These are phyloP conservation scores for Phataginus tetradactyla DNA, from an alignment of 2,797 vertebrate species.

Conservation along the genomic window DNA sequence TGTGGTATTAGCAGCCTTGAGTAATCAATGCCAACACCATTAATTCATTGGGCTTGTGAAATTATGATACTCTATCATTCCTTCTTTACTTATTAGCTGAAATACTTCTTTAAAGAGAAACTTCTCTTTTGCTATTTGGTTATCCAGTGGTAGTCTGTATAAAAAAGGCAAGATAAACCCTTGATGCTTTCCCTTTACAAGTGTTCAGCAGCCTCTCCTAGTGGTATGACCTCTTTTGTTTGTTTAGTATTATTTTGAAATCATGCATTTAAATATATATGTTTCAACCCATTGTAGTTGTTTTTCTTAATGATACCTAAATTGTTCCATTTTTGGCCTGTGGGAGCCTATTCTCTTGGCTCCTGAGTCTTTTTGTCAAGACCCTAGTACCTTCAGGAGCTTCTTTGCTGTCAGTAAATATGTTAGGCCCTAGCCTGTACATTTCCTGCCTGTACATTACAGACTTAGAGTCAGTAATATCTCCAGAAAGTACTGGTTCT, in stretches of 20 bases:
- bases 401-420: not conserved
- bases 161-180: not conserved
- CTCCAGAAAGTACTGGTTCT: not conserved
- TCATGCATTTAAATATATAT: not conserved
- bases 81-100: not conserved
- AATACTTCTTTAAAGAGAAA: constrained; percentile 30
- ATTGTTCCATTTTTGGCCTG: not conserved
- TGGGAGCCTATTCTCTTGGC: not conserved
- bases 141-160: not conserved
- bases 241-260: constrained; percentile 24
- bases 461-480: not conserved
- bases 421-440: not conserved
- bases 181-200: not conserved
- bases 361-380: not conserved
- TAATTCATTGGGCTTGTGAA: not conserved
- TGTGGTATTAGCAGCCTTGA: not conserved
- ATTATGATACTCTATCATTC: not conserved
- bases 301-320: not conserved
- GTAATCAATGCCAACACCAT: not conserved
- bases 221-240: not conserved
- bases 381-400: not conserved
- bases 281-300: not conserved
- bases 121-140: not conserved
- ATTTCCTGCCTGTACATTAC: not conserved
- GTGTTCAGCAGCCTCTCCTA: not conserved